A percentile compares a stretch with the other conserved stretches of the same genome.
These are phyloP conservation scores for Phoeniculus purpureus DNA, from an alignment of 2,797 vertebrate species.

Conservation along the genomic window DNA sequence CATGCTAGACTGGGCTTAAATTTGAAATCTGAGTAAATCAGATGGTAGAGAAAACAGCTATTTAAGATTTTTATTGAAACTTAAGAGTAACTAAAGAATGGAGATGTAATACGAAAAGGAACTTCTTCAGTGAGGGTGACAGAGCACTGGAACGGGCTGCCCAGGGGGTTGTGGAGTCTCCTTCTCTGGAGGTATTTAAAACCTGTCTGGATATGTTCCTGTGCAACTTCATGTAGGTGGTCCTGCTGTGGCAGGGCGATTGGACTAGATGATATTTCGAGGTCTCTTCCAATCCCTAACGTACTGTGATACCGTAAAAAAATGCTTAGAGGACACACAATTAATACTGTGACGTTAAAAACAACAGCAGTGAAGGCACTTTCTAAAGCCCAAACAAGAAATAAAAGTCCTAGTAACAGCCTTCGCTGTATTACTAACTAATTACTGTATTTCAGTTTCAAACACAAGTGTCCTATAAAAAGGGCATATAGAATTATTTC, in stretches of 20 bases:
- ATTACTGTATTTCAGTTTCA: neutral
- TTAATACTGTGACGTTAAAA: neutral
- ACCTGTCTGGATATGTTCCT: too few species aligned
- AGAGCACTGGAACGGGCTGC: too few species aligned
- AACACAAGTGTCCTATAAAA: neutral
- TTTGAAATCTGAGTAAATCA: neutral
- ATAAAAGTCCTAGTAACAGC: neutral
- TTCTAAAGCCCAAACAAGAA: neutral
- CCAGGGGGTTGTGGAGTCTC: too few species aligned
- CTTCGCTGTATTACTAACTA: neutral
- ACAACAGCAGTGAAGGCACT: neutral
- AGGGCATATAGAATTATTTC: neutral
- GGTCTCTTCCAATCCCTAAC: too few species aligned
- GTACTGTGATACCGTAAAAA: neutral
- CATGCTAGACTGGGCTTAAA: neutral
- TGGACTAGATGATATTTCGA: too few species aligned
- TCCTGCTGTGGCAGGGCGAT: too few species aligned
- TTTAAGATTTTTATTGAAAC: neutral
- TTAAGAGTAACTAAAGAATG: neutral
- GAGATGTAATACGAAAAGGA: too few species aligned
- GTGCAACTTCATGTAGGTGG: too few species aligned
- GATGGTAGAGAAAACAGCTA: neutral
- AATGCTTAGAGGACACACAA: neutral
- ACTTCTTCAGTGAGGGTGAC: too few species aligned
- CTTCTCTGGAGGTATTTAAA: too few species aligned